Evolutionary conservation across 2,113 vertebrate genomes (phyloP).

Genomic region (Fulmarus glacialis): DNA sequence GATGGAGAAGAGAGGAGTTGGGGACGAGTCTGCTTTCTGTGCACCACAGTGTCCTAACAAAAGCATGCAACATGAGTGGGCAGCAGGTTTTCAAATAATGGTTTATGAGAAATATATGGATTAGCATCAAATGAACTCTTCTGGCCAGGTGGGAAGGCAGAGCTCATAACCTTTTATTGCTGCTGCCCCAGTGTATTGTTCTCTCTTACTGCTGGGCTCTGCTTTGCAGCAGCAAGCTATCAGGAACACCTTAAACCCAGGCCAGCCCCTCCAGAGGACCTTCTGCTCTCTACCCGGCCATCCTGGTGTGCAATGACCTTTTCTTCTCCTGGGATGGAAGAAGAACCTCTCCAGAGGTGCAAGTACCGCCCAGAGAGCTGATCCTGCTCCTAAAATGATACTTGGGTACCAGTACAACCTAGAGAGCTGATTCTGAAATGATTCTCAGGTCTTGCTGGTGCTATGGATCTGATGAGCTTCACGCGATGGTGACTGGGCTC

Average conservation of each 20-base stretch:
- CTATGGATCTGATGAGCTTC: neutral
- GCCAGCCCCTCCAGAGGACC: neutral
- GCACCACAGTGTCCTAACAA: neutral
- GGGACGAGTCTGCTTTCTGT: neutral
- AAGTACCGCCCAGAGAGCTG: neutral
- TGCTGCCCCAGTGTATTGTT: neutral
- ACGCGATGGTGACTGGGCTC: neutral
- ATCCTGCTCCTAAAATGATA: neutral
- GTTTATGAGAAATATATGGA: neutral
- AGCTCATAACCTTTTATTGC: neutral
- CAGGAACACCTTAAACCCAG: neutral
- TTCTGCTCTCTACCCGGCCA: rapidly evolving
- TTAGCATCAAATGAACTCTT: neutral
- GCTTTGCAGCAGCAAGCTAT: neutral
- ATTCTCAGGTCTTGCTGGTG: neutral
- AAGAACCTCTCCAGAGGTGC: neutral
- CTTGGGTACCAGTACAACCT: neutral
- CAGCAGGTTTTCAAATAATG: neutral
- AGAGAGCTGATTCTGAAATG: neutral
- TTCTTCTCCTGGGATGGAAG: neutral
- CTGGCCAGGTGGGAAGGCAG: neutral
- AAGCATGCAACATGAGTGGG: neutral
- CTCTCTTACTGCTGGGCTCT: neutral
- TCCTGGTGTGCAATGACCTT: neutral
- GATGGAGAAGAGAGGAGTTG: neutral